Base-by-base conservation (phyloP, 2,888 invertebrate species). In the Apamea sordens region DNA sequence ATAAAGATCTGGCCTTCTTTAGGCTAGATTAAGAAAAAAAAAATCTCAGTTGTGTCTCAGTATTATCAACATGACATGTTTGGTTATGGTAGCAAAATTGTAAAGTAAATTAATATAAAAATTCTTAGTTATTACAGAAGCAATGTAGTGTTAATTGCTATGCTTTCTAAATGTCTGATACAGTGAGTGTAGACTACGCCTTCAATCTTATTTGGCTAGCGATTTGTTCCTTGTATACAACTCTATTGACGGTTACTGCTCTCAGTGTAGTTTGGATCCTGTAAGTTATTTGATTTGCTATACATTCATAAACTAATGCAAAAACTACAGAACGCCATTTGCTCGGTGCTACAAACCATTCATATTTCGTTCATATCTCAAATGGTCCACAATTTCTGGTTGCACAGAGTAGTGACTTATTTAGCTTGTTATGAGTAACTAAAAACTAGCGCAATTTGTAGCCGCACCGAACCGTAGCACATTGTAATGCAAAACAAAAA, bases 161-260 rank as follows among this genome's bases (percentile, higher is more conserved):
- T 82, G 79, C 36, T 75, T 88, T 90, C 91, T 92, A 90, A 78
- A 96, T 96, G 95, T 94, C 94, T 92, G 91, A 88, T 88, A 88
- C 90, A 88, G 89, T 91, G 88, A 90, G 86, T 88, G 89, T 92
- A 77, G 86, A 93, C 70, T 93, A 93, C 91, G 91, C 92, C 75
- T 85, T 92, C 85, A 81, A 93, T 78, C 79, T 93, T 67, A 86
- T 93, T 86, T 96, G 96, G 96, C 85, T 95, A 76, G 92, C 88
- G 44, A 92, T 95, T 79, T 94, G 94, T 83, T 93, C 93, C 4
- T 73, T 93, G 5, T 96, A 95, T 70, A 92, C 94, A 24, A 91
- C 92, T 8, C 81, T 96, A 61, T 89, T 96, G 44, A 91, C 94
- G 3, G 67, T 94, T 11, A 95, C 95, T 28, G 92, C 93, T 4